Base-by-base conservation (phyloP, 2,113 vertebrate species). In the Gnathonemus echidnorhynchus region DNA sequence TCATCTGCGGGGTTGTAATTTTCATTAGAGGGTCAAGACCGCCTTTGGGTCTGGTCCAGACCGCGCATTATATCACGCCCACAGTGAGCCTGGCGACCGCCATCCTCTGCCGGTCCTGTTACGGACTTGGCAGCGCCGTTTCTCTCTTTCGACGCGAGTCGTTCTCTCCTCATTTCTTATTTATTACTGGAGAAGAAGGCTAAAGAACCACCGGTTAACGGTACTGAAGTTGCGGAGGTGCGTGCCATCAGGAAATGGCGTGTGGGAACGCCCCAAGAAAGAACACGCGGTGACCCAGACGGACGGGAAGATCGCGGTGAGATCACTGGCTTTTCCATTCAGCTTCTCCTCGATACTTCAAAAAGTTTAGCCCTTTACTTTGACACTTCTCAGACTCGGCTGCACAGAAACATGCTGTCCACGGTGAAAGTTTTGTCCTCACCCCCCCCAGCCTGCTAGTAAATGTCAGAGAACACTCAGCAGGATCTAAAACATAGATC, bases 51-150 rank as follows among this genome's bases (percentile, higher is more conserved):
- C 5, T 0, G n/a, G 21, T 58, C 88, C 88, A 88, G 52, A 39
- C 56, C 42, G 7, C 24, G 6, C 88, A 96, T 96, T 96, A 95
- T 92, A 92, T 93, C 91, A 89, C 92, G 85, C 90, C 93, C 92
- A 91, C 89, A 89, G 92, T 21, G 80, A 85, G 89, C 7, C 77
- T 89, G 89, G 77, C 89, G 42, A n/a, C 13, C 8, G 52, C 13
- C 49, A 42, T 17, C 53, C 77, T 58, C 56, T 9, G 39, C 7
- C 39, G 53, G 24, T 85, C 83, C 52, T 86, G 50, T 58, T 85
- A 53, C 77, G 11, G 80, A 84, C 80, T 89, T 89, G 89, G 89
- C 89, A 89, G 50, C 11, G 42, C 35, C 13, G 35, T 19, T 13
- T 89, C 52, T 86, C 13, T 85, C 77, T 89, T 83, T 85, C 39